Percentiles rank a stretch among this genome's conserved stretches.
phyloP scores from a whole-genome alignment of 2,797 vertebrate species.

The Onychomys leucogaster region DNA sequence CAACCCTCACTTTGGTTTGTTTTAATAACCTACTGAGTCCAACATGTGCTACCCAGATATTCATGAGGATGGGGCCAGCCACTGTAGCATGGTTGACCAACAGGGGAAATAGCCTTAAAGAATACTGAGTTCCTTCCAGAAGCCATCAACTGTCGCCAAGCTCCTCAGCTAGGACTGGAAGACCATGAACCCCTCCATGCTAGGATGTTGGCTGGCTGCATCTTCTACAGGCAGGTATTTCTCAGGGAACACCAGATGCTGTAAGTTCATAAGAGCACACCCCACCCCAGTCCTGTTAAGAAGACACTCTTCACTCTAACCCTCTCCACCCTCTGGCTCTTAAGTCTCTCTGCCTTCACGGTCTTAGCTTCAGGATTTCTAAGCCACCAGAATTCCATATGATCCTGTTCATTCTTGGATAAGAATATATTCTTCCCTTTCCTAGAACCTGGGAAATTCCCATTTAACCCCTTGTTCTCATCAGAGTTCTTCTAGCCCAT shows the following conservation, averaged over 20 bases:
- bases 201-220: neutral
- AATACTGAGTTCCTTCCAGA: neutral
- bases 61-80: neutral
- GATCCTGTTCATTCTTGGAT: neutral
- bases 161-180: neutral
- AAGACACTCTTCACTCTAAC: neutral
- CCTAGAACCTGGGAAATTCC: neutral
- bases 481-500: neutral
- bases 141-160: neutral
- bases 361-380: neutral
- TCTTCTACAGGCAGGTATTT: neutral
- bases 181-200: neutral
- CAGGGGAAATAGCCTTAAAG: neutral
- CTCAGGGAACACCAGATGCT: neutral
- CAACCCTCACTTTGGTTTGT: neutral
- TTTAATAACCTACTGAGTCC: neutral
- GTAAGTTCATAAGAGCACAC: neutral
- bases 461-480: neutral
- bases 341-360: neutral
- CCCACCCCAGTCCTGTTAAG: neutral
- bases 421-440: neutral
- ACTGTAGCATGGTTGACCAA: neutral
- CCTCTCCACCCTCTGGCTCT: neutral
- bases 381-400: neutral
- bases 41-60: neutral